Evolutionary conservation across 30 jellyfish, hydroid and myxozoan species (phyloP), one percentile per base, ranked within the genome.

Genomic region (Morbakka virulenta): DNA sequence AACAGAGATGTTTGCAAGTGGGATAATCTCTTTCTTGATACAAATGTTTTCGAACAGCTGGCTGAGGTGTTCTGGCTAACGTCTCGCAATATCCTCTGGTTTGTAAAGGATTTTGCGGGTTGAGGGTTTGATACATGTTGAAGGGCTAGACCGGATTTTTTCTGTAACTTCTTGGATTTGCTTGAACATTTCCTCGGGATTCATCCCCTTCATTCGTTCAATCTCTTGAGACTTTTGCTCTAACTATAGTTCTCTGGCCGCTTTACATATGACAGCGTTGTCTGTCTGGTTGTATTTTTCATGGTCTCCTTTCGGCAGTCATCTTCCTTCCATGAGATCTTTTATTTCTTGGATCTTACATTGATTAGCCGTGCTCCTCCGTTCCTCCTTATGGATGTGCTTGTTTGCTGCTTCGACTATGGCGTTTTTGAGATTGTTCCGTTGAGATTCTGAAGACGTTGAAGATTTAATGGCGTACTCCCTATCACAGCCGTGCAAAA

Each of bases 81-180:
- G 26, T 24, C 71, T 57, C 12, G 71, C 26, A 22, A 57, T 11
- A 57, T 57, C 71, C 31, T 57, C 71, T 57, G 71, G 71, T 57
- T 57, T 22, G 26, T 57, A 57, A 26, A 57, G 71, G 31, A 57
- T 26, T 57, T 47, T 24, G 31, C 71, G 11, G 31, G 71, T 14
- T n/a, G 71, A 57, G 71, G 71, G 12, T 22, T 57, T 57, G 71
- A 57, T 57, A 57, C 71, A 57, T 22, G 26, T 26, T 4, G 71
- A 57, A 12, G 32, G 24, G 71, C 71, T 4, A 26, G 71, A 57
- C 25, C 12, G 22, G 26, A 57, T 57, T 57, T 57, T 57, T 11
- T 4, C 22, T 4, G 12, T 57, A 26, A 57, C 26, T 26, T 57
- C 71, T 22, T 24, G 71, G 11, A 57, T 14, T 14, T 24, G 31